Percentiles rank a stretch among this genome's conserved stretches.
Conservation (phyloP, 2,888 invertebrate species). For the Subacronicta megacephala region DNA sequence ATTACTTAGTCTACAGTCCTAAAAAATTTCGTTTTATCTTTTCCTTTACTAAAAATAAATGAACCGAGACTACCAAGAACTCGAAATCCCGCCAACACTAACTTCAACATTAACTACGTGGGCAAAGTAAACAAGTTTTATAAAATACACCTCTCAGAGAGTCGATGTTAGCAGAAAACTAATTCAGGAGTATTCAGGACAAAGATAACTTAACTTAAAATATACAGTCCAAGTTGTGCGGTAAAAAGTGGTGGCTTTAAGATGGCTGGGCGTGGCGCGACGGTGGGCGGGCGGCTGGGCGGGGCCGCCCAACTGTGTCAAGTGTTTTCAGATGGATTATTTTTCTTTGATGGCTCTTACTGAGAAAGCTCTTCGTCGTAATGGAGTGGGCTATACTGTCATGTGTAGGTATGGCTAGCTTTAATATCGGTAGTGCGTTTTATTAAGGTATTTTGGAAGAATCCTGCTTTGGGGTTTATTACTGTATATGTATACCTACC, state of each 20-base stretch:
- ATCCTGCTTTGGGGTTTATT: neutral
- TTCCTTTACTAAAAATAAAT: constrained; percentile 5
- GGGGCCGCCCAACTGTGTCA: constrained; percentile 75
- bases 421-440: constrained; percentile 52
- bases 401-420: constrained; percentile 34
- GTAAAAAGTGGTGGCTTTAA: constrained; percentile 46
- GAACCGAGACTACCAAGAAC: neutral
- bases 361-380: constrained; percentile 55
- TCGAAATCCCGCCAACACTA: constrained; percentile 20
- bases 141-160: constrained; percentile 45
- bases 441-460: constrained; percentile 45
- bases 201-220: constrained; percentile 66
- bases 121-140: constrained; percentile 51
- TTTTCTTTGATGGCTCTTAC: constrained; percentile 67
- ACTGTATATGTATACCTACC: neutral
- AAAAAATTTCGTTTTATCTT: neutral
- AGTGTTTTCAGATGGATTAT: constrained; percentile 68
- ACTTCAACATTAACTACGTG: constrained; percentile 32
- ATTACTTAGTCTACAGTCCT: too few species aligned
- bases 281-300: constrained; percentile 73
- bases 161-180: constrained; percentile 57
- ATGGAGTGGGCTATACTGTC: constrained; percentile 62
- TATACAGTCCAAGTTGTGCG: constrained; percentile 57
- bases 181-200: constrained; percentile 57
- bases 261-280: constrained; percentile 66